A percentile compares a stretch with the other conserved stretches of the same genome.
Evolutionary conservation across 2,888 invertebrate genomes (phyloP).

Genomic region (Gastracanthus pulcherrimus): DNA sequence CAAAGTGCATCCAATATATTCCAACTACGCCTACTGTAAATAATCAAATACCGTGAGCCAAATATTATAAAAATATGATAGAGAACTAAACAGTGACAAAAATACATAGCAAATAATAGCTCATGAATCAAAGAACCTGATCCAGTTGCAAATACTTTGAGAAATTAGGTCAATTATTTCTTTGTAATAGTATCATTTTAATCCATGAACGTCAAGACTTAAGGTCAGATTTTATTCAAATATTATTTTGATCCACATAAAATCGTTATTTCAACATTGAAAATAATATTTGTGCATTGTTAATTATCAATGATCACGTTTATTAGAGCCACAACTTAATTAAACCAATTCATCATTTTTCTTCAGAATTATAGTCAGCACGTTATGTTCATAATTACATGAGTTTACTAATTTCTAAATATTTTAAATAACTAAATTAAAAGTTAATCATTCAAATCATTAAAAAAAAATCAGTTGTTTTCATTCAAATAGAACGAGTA

Average conservation of each 20-base stretch:
- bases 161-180: not conserved
- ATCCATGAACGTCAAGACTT: not conserved
- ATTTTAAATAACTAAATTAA: too few species aligned
- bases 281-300: not conserved
- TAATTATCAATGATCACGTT: not conserved
- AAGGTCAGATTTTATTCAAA: not conserved
- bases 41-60: conserved; percentile 20
- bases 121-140: not conserved
- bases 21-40: not conserved
- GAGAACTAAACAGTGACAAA: conserved; percentile 1
- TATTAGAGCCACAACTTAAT: not conserved
- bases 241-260: conserved; percentile 4
- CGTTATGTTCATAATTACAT: not conserved
- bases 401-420: not conserved
- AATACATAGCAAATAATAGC: conserved; percentile 4
- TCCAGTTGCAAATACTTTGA: not conserved
- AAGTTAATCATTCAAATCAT: too few species aligned
- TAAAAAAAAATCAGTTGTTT: too few species aligned
- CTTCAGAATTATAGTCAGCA: too few species aligned
- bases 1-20: conserved; percentile 7
- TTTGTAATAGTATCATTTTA: not conserved
- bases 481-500: too few species aligned
- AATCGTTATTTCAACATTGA: not conserved
- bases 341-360: not conserved
- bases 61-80: conserved; percentile 18